phyloP scores from a whole-genome alignment of 2,113 vertebrate species.

The Spea bombifrons region DNA sequence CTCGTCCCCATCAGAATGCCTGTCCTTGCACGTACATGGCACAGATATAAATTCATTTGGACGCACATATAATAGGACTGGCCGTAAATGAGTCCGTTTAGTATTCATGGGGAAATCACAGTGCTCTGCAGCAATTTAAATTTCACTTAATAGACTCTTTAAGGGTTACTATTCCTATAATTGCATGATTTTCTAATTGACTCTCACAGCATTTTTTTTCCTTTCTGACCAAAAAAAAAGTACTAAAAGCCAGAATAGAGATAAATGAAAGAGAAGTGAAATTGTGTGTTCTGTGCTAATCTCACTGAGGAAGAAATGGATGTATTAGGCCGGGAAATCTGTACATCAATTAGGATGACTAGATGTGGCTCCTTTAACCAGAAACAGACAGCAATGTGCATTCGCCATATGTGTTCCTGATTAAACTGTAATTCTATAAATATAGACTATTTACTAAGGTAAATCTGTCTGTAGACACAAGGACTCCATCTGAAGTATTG shows the following conservation, averaged over 20 bases:
- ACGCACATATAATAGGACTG: slow-evolving; percentile 42
- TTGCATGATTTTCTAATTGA: slow-evolving; percentile 53
- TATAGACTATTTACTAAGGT: too few species aligned
- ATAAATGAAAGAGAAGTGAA: slow-evolving; percentile 41
- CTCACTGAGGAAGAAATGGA: slow-evolving; percentile 22
- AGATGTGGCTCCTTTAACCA: too few species aligned
- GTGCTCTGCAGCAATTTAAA: slow-evolving; percentile 46
- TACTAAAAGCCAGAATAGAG: slow-evolving; percentile 31
- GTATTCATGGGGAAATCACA: slow-evolving; percentile 34
- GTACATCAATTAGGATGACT: not conserved
- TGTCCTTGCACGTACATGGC: slow-evolving; percentile 16
- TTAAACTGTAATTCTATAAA: too few species aligned
- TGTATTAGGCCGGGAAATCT: not conserved
- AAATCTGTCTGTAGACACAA: too few species aligned
- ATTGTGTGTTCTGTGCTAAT: slow-evolving; percentile 36
- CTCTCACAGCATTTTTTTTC: slow-evolving; percentile 35
- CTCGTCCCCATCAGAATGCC: slow-evolving; percentile 15
- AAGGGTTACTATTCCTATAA: slow-evolving; percentile 46
- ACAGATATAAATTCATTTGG: slow-evolving; percentile 31
- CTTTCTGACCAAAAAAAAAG: slow-evolving; percentile 24
- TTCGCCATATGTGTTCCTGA: too few species aligned
- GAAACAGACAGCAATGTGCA: too few species aligned
- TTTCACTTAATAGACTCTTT: slow-evolving; percentile 46
- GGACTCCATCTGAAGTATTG: too few species aligned
- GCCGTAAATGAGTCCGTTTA: slow-evolving; percentile 42